Base-by-base conservation (phyloP, 2,888 invertebrate species). In the Schizotus pectinicornis region DNA sequence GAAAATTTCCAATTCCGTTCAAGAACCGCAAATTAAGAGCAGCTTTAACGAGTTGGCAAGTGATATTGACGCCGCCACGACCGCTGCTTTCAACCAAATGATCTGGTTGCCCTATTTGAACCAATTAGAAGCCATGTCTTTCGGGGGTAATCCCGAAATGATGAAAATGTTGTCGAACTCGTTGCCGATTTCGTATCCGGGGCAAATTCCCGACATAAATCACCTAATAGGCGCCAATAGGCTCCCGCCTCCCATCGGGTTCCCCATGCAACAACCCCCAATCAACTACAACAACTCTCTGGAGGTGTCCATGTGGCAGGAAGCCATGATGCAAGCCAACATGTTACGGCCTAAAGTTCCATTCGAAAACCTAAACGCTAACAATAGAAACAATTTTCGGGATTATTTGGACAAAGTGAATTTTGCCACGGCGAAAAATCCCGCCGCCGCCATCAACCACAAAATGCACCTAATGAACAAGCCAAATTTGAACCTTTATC, bases 71-170 rank as follows among this genome's bases (percentile, higher is more conserved):
- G 86, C 88, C 0, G 88, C 89, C 0, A 88, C 87, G 1, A 82
- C 87, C 42, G 87, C 88, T 0, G 85, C 88, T 1, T 81, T 90
- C 45, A 88, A 86, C 70, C 89, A 89, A 72, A 88, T 90, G 87
- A 75, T 89, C 63, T 90, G 89, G 90, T 76, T 90, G 47, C 90
- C 90, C 0, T 90, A 90, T 71, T 72, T 87, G 38, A 84, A 82
- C 67, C 87, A 87, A 70, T 74, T 87, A 51, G 87, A 87, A 71
- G 82, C 85, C 76, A 83, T 81, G 77, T 84, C 81, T 46, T 86
- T 71, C 22, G 68, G 68, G 80, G 77, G 79, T 72, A 64, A 77
- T 74, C 79, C 83, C 62, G 87, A 87, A 48, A 81, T 86, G 66
- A 71, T 86, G 55, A 86, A 86, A 78, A 84, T 85, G 68, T 75